Evolutionary conservation across 2,797 vertebrate species (phyloP).

Genomic region (Siniperca scherzeri): DNA sequence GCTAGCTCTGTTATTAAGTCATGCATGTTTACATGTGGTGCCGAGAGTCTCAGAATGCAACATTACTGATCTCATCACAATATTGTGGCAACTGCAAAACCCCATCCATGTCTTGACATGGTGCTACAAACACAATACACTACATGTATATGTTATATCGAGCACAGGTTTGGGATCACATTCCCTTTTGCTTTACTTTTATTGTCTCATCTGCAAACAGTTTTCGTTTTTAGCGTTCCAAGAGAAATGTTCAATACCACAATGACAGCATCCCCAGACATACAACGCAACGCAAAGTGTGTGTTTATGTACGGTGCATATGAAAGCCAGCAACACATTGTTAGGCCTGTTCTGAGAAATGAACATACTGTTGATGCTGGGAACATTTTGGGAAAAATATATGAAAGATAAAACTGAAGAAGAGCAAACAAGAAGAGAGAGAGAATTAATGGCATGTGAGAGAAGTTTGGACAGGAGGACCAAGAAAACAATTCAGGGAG

Average conservation of each 20-base stretch:
- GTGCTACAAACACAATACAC: constrained; percentile 27
- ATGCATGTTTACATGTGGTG: constrained; percentile 4
- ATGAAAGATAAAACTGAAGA: constrained; percentile 44
- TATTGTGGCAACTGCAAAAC: constrained; percentile 6
- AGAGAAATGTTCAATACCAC: constrained; percentile 42
- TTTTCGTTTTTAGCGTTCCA: constrained; percentile 51
- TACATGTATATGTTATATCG: constrained; percentile 13
- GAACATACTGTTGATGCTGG: constrained; percentile 24
- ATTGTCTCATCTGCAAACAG: constrained; percentile 68
- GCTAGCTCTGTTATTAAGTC: constrained; percentile 22
- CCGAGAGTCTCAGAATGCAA: constrained; percentile 11
- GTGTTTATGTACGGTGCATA: constrained; percentile 52
- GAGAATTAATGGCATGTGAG: constrained; percentile 36
- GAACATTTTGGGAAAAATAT: constrained; percentile 30
- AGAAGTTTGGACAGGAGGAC: constrained; percentile 30
- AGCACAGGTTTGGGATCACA: constrained; percentile 30
- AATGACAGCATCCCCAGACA: constrained; percentile 51
- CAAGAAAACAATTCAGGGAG: constrained; percentile 24
- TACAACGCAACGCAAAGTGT: constrained; percentile 50
- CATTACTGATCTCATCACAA: constrained; percentile 27
- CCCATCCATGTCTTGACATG: constrained; percentile 5
- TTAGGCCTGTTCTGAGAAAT: constrained; percentile 52
- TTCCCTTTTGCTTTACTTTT: constrained; percentile 46
- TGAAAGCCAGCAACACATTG: constrained; percentile 51
- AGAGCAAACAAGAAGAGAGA: constrained; percentile 35